Conservation (phyloP, 2,113 vertebrate genomes). For the Empidonax traillii region DNA sequence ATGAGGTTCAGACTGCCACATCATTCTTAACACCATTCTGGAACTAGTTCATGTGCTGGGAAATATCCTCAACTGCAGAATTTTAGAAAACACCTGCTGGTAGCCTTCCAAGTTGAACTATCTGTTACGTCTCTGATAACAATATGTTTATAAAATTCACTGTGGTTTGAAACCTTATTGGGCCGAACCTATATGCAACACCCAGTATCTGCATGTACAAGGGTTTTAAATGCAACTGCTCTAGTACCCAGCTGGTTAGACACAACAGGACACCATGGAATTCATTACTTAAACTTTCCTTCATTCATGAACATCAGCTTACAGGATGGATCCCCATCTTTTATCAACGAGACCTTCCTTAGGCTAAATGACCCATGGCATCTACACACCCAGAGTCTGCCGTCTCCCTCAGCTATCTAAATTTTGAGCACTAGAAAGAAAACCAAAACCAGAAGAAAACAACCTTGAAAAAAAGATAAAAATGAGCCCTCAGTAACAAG, state of each 20-base stretch:
- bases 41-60: neutral
- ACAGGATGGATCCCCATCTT: neutral
- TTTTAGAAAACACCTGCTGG: neutral
- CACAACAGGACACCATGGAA: neutral
- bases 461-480: neutral
- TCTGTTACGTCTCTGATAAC: neutral
- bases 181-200: neutral
- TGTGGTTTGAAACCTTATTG: neutral
- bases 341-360: neutral
- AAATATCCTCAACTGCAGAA: neutral
- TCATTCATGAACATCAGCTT: neutral
- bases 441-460: neutral
- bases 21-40: neutral
- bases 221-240: neutral
- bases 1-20: neutral
- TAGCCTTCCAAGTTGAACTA: neutral
- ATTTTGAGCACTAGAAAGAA: neutral
- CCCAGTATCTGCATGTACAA: neutral
- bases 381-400: neutral
- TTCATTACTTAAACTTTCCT: neutral
- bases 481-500: neutral
- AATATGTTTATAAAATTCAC: neutral
- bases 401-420: neutral
- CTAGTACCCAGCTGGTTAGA: neutral
- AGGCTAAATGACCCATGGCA: neutral